Percentiles rank a stretch among this genome's conserved stretches.
Evolutionary conservation across 2,888 invertebrate species (phyloP).

Genomic region (Cybosia mesomella): DNA sequence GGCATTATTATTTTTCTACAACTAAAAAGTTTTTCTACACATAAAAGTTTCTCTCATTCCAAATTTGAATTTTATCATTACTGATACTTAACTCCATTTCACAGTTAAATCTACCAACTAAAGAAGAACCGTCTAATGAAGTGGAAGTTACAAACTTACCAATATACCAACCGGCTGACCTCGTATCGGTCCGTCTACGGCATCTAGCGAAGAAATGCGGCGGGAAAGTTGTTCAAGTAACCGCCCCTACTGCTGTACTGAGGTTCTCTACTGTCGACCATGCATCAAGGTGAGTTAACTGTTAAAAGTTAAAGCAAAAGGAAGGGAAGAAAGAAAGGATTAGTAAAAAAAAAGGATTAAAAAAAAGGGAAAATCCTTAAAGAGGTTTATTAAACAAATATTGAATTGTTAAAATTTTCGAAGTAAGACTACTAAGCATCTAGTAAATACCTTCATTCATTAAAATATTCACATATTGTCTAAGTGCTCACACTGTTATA

Average conservation of each 20-base stretch:
- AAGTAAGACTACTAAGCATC: too few species aligned
- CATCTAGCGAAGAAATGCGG: constrained; percentile 93
- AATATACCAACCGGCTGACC: constrained; percentile 84
- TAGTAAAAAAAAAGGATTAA: too few species aligned
- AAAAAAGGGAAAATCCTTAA: too few species aligned
- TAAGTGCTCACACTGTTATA: neutral
- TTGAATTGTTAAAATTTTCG: too few species aligned
- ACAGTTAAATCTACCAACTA: constrained; percentile 60
- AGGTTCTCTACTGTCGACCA: constrained; percentile 90
- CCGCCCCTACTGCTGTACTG: constrained; percentile 88
- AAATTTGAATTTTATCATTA: neutral
- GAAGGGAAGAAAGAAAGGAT: neutral
- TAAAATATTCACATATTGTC: neutral
- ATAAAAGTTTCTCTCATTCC: neutral
- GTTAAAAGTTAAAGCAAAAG: neutral
- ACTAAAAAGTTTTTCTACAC: neutral
- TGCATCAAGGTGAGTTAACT: constrained; percentile 88
- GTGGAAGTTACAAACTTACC: constrained; percentile 91
- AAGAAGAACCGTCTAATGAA: constrained; percentile 82
- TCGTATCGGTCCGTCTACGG: constrained; percentile 88
- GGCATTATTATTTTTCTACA: too few species aligned
- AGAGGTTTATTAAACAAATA: too few species aligned
- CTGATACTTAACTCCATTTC: neutral
- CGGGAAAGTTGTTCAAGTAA: constrained; percentile 90
- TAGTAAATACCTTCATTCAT: too few species aligned